These are phyloP conservation scores for Scaptodrosophila latifasciaeformis DNA, from an alignment of 2,888 invertebrate genomes.

Conservation along the genomic window DNA sequence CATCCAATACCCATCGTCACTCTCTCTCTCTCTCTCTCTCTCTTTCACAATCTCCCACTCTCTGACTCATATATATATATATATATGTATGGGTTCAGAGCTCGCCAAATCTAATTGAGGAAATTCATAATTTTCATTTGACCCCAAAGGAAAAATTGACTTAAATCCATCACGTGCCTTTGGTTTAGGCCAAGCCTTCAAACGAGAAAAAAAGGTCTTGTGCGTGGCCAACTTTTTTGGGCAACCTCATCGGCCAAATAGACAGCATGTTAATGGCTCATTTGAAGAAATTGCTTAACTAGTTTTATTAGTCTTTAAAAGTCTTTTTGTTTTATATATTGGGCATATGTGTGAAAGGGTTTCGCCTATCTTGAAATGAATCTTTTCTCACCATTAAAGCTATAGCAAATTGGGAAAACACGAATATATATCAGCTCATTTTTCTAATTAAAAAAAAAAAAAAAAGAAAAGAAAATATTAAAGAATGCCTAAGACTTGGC, in stretches of 20 bases:
- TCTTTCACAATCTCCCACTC: no score
- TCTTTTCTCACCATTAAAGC: no score
- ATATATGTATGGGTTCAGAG: conserved; percentile 36
- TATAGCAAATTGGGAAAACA: no score
- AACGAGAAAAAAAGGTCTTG: conserved; percentile 28
- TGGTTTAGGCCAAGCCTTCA: conserved; percentile 7
- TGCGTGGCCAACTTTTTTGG: conserved; percentile 60
- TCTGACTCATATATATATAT: no score
- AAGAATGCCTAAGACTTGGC: no score
- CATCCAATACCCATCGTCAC: conserved; percentile 13
- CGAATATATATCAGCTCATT: no score
- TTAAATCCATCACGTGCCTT: conserved; percentile 27
- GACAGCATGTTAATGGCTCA: conserved; percentile 66
- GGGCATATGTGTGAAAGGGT: no score
- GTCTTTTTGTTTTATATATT: no score
- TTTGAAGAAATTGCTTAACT: conserved; percentile 39
- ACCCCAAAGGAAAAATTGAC: conserved; percentile 40
- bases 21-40: not conserved
- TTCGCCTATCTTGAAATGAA: no score
- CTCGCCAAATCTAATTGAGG: conserved; percentile 60
- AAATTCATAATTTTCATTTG: conserved; percentile 51
- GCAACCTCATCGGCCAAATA: conserved; percentile 38
- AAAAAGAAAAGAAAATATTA: no score
- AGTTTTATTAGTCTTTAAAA: conserved; percentile 19
- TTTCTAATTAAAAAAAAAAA: no score